Base-by-base conservation (phyloP, 53 echinoderm and acorn worm species). In the Astropecten irregularis region DNA sequence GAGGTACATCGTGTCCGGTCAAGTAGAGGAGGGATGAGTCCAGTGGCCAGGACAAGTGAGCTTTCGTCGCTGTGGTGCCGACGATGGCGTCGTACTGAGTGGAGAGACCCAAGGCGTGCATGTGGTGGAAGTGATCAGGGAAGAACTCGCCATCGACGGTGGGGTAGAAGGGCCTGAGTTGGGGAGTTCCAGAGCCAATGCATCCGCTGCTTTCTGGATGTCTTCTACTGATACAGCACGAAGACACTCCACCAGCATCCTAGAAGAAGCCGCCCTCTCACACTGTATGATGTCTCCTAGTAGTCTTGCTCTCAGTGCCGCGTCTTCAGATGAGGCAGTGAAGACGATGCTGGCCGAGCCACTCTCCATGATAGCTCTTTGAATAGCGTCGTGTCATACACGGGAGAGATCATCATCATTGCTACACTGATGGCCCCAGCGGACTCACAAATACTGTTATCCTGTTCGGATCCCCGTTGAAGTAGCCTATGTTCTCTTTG, bases 391-490 rank as follows among this genome's bases (percentile, higher is more conserved):
- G 30, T 49, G 51, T 49, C 28, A 29, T 85, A 74, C 13, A 65
- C 14, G 11, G 86, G 86, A 10, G 77, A 67, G 18, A 58, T 11
- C 0, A 15, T 30, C 23, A 79, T 79, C 15, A n/a, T 26, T 0
- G 66, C 33, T 2, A 76, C 74, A n/a, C 74, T 74, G 2, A 38
- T 59, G 4, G 35, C 90, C 4, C 81, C 77, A 16, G 77, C 67
- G n/a, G 66, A 84, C 58, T 83, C 69, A 34, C 87, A 33, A 93
- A 83, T 50, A 91, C 62, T 1, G 93, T 93, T 33, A 93, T 90
- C 19, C 37, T 57, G 21, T 72, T 68, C 3, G 71, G 31, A 68
- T 93, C 83, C 31, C 93, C 93, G 23, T 82, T 69, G 40, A 93
- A 93, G 15, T 55, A 58, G 0, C 14, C 65, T 1, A 90, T 88